Conservation (phyloP, 2,113 vertebrate species). For the Scortum barcoo region DNA sequence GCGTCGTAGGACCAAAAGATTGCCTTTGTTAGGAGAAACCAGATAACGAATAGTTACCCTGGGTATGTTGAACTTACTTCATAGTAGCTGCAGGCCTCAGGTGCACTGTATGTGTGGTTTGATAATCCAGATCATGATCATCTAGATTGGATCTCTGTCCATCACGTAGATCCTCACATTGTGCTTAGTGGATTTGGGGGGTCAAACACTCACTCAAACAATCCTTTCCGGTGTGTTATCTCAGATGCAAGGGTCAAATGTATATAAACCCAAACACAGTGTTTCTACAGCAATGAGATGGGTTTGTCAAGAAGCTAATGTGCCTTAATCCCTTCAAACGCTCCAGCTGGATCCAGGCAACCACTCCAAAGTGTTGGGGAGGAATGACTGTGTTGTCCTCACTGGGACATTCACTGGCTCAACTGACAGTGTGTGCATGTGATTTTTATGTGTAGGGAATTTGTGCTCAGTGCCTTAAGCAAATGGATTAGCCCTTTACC, state of each 20-base stretch:
- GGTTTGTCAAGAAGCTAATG: slow-evolving; percentile 67
- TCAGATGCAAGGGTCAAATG: slow-evolving; percentile 65
- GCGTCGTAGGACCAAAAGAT: too few species aligned
- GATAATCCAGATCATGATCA: slow-evolving; percentile 35
- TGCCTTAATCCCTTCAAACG: slow-evolving; percentile 71
- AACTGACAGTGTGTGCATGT: slow-evolving; percentile 14
- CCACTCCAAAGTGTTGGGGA: slow-evolving; percentile 20
- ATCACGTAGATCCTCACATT: slow-evolving; percentile 56
- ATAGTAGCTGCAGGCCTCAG: too few species aligned
- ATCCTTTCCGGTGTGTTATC: slow-evolving; percentile 52
- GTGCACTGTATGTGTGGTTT: slow-evolving; percentile 47
- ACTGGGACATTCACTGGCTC: slow-evolving; percentile 25
- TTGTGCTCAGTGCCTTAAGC: slow-evolving; percentile 50
- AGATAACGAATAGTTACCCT: too few species aligned
- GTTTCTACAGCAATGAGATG: slow-evolving; percentile 49
- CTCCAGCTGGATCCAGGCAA: slow-evolving; percentile 31
- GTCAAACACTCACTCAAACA: slow-evolving; percentile 54
- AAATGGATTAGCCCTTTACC: slow-evolving; percentile 49
- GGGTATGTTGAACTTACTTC: too few species aligned
- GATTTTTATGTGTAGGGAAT: slow-evolving; percentile 38
- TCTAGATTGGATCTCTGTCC: slow-evolving; percentile 34
- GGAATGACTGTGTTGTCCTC: slow-evolving; percentile 43
- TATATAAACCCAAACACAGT: slow-evolving; percentile 62
- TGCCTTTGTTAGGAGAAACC: too few species aligned
- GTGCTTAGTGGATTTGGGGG: slow-evolving; percentile 53